Evolutionary conservation across 2,888 invertebrate genomes (phyloP).

Genomic region (Timema cristinae): DNA sequence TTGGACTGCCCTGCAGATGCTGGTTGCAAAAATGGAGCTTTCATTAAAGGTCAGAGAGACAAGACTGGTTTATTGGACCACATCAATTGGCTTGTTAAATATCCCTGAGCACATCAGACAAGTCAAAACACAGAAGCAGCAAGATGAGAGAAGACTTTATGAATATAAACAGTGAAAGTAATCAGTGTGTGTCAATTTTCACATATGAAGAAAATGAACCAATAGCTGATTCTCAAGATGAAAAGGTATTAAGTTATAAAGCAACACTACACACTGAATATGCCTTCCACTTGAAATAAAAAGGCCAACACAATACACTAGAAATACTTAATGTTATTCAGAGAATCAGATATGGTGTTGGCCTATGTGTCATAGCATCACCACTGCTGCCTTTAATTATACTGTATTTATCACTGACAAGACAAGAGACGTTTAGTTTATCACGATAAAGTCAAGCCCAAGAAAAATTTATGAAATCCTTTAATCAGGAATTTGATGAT

Average conservation of each 20-base stretch:
- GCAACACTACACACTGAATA: not conserved
- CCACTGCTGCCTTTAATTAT: not conserved
- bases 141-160: not conserved
- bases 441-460: slow-evolving; percentile 15
- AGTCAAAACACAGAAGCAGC: slow-evolving; percentile 4
- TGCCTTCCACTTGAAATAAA: not conserved
- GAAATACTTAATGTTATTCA: not conserved
- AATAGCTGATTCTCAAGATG: slow-evolving; percentile 1
- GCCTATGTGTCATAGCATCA: not conserved
- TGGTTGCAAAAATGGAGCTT: not conserved
- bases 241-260: not conserved
- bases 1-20: not conserved
- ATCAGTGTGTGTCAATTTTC: not conserved
- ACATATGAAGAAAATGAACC: not conserved
- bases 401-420: slow-evolving; percentile 3
- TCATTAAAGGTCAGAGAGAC: not conserved
- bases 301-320: not conserved
- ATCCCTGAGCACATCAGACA: not conserved
- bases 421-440: not conserved
- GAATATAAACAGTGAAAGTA: not conserved
- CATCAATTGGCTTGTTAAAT: not conserved
- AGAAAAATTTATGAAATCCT: not conserved
- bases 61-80: not conserved
- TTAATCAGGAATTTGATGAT: too few species aligned
- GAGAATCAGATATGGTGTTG: not conserved